Percentiles rank a stretch among this genome's conserved stretches.
These are phyloP conservation scores for Dendroctonus ponderosae DNA, from an alignment of 1,140 invertebrate species.

Conservation along the genomic window DNA sequence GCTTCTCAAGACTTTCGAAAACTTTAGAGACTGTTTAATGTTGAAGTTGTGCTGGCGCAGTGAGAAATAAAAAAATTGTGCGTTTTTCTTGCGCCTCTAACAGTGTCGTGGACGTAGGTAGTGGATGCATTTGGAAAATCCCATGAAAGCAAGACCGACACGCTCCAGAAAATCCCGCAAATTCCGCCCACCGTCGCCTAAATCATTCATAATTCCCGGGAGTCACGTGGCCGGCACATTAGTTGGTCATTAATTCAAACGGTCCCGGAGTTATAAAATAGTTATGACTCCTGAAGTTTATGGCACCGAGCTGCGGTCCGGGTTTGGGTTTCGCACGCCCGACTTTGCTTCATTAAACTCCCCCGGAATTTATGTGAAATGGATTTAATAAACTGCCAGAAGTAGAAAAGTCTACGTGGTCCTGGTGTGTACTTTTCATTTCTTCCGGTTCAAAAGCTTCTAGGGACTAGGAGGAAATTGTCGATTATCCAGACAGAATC, in stretches of 20 bases:
- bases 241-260: slow-evolving; percentile 17
- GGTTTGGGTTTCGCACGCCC: slow-evolving; percentile 5
- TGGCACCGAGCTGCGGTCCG: slow-evolving; percentile 5
- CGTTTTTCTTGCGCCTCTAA: too few relatives aligned
- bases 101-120: neutral
- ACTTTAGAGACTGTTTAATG: too few relatives aligned
- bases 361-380: neutral
- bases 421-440: too few relatives aligned
- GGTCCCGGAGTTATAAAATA: slow-evolving; percentile 17
- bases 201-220: slow-evolving; percentile 7
- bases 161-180: neutral
- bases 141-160: neutral
- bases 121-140: neutral
- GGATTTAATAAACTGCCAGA: too few relatives aligned
- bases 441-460: too few relatives aligned
- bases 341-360: neutral
- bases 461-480: too few relatives aligned
- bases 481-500: too few relatives aligned
- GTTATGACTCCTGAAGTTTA: slow-evolving; percentile 16
- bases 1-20: too few relatives aligned
- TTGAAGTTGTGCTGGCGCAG: too few relatives aligned
- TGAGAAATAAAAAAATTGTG: too few relatives aligned
- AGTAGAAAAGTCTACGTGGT: too few relatives aligned
- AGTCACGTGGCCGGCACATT: slow-evolving; percentile 5
- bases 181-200: slow-evolving; percentile 1